A percentile compares a stretch with the other conserved stretches of the same genome.
phyloP scores from a whole-genome alignment of 2,797 vertebrate species.

The Micropoecilia bifurca region DNA sequence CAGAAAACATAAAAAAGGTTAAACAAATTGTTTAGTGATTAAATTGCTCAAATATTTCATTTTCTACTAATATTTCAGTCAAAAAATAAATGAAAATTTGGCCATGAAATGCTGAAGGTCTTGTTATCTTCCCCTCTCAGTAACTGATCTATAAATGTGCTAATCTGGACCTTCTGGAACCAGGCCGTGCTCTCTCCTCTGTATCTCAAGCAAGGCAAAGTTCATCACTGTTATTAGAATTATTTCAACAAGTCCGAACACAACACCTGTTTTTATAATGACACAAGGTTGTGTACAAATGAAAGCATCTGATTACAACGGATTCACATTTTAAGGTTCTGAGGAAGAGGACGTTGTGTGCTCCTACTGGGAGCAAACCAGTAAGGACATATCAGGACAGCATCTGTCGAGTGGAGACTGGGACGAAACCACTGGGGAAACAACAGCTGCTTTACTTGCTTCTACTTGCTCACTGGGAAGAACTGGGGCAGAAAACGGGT shows the following conservation, averaged over 20 bases:
- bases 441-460: constrained; percentile 4
- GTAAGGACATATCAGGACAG: neutral
- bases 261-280: neutral
- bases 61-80: neutral
- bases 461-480: neutral
- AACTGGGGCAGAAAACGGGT: neutral
- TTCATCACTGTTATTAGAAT: neutral
- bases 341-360: neutral
- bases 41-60: neutral
- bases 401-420: neutral
- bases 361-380: neutral
- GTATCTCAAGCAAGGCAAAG: neutral
- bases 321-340: neutral
- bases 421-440: neutral
- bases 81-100: neutral
- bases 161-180: constrained; percentile 1
- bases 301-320: neutral
- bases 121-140: neutral
- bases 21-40: neutral
- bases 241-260: neutral
- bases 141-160: neutral
- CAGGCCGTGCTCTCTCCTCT: neutral
- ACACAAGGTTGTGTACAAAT: neutral
- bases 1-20: neutral
- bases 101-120: neutral